A percentile compares a stretch with the other conserved stretches of the same genome.
These are phyloP conservation scores for Caenorhabditis becei DNA, from an alignment of 2,888 invertebrate genomes.

Conservation along the genomic window DNA sequence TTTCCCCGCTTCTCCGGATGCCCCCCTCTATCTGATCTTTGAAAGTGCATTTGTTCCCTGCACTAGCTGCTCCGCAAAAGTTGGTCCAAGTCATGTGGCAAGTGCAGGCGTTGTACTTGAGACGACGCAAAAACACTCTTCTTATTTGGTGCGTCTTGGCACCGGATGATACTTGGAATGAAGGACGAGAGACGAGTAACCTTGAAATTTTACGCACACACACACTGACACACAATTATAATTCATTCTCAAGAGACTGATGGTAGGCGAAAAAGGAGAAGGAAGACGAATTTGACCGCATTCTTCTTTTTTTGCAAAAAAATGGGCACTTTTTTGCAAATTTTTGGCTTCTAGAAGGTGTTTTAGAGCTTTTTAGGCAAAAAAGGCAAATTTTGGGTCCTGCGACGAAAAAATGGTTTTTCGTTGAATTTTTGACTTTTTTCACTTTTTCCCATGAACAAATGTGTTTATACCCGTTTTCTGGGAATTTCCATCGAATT, in stretches of 20 bases:
- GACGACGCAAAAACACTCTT: constrained; percentile 1
- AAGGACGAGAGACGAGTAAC: not conserved
- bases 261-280: too few species aligned
- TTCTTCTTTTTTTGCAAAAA: too few species aligned
- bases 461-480: too few species aligned
- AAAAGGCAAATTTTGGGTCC: too few species aligned
- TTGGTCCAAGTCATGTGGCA: constrained; percentile 21
- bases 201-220: constrained; percentile 6
- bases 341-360: not conserved
- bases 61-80: not conserved
- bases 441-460: too few species aligned
- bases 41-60: constrained; percentile 4
- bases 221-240: too few species aligned
- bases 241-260: not conserved
- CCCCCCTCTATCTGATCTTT: not conserved
- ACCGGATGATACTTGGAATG: constrained; percentile 19
- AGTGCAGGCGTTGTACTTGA: constrained; percentile 14
- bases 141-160: not conserved
- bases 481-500: too few species aligned
- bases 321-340: too few species aligned
- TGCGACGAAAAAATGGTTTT: too few species aligned
- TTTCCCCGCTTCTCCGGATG: not conserved
- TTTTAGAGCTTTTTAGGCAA: not conserved
- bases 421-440: too few species aligned
- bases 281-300: too few species aligned